phyloP scores from a whole-genome alignment of 2,888 invertebrate genomes.

The Aspidapion aeneum region DNA sequence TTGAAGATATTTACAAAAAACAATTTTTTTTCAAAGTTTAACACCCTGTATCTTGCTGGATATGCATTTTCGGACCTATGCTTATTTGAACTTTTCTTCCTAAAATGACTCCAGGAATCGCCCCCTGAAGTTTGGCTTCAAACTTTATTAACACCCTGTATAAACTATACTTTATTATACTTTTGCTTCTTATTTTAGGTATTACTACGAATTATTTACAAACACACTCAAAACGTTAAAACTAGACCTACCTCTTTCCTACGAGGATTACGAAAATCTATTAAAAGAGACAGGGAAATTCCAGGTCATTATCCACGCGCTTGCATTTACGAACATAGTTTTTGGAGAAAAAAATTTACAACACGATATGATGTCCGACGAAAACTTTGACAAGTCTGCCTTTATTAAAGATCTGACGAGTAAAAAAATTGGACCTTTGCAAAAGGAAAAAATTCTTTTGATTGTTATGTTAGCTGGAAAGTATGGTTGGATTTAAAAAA shows the following conservation, averaged over 20 bases:
- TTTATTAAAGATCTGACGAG: not conserved
- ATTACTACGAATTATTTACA: constrained; percentile 14
- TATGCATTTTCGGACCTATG: no score
- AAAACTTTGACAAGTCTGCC: not conserved
- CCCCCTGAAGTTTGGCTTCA: no score
- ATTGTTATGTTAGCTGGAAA: not conserved
- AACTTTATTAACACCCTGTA: not conserved
- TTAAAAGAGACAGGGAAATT: constrained; percentile 3
- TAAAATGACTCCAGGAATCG: no score
- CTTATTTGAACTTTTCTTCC: no score
- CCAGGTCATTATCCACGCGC: constrained; percentile 3
- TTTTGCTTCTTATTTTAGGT: constrained; percentile 3
- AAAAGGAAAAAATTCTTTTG: not conserved
- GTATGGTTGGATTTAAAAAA: not conserved
- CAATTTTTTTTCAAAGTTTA: no score
- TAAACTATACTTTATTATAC: not conserved
- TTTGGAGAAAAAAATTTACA: constrained; percentile 9
- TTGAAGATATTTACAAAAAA: no score
- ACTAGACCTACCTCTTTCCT: constrained; percentile 10
- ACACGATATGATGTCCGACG: not conserved
- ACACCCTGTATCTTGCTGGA: no score
- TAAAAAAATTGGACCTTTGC: not conserved
- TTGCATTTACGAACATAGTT: constrained; percentile 11
- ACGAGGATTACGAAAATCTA: constrained; percentile 10
- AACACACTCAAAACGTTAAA: not conserved